These are phyloP conservation scores for Cremastobaeus sp. DNA, from an alignment of 2,888 invertebrate genomes.

Conservation along the genomic window DNA sequence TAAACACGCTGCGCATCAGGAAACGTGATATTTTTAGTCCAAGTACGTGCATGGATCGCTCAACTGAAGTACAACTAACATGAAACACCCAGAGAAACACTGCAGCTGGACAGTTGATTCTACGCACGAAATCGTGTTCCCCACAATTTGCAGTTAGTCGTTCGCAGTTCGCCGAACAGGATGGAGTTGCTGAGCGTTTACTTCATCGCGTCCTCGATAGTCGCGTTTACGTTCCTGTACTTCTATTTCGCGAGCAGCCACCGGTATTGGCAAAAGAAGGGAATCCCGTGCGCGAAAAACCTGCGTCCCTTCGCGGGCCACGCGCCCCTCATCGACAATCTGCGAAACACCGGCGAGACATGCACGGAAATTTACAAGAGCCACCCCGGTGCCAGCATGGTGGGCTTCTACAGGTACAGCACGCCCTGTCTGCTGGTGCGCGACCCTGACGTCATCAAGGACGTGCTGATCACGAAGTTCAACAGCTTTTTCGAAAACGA, in stretches of 20 bases:
- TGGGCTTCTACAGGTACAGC: conserved; percentile 64
- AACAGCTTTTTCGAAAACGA: conserved; percentile 64
- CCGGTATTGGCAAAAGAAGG: conserved; percentile 53
- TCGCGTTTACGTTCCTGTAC: neutral
- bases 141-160: too few relatives aligned
- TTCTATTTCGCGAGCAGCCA: conserved; percentile 30
- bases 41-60: too few relatives aligned
- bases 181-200: neutral
- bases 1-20: too few relatives aligned
- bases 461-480: conserved; percentile 63
- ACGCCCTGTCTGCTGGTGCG: conserved; percentile 61
- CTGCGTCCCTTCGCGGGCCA: conserved; percentile 64
- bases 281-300: conserved; percentile 37
- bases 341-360: conserved; percentile 29
- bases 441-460: conserved; percentile 66
- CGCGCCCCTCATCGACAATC: conserved; percentile 32
- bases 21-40: too few relatives aligned
- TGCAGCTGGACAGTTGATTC: too few relatives aligned
- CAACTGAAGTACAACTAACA: too few relatives aligned
- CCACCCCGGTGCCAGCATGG: conserved; percentile 62
- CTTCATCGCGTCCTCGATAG: neutral
- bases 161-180: neutral
- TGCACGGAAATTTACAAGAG: conserved; percentile 55
- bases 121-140: too few relatives aligned
- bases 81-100: too few relatives aligned